Evolutionary conservation across 2,888 invertebrate species (phyloP), one percentile per base, ranked within the genome.

Genomic region (Rhimphoctona megacephalus): DNA sequence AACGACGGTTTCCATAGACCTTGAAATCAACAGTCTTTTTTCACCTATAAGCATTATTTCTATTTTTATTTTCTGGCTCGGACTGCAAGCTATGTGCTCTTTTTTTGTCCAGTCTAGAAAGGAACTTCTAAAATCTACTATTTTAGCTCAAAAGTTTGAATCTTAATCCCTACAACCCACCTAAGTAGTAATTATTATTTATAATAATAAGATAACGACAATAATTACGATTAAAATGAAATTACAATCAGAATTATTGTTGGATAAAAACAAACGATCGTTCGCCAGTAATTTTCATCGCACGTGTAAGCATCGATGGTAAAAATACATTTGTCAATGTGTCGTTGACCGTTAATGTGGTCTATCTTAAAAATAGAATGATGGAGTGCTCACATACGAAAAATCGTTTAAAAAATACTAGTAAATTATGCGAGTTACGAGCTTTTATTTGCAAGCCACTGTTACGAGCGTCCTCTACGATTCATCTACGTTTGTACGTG

Each of bases 281-380:
- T 46, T 70, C 43, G 25, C 5, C 5, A 73, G 49, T 22, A 6
- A 72, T 61, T 33, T 64, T 52, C 22, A 49, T 14, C 54, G 39
- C 52, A 11, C 54, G 49, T 25, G 77, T 43, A 39, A 52, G 52
- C 43, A 33, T 39, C 22, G 46, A 64, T 70, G 61, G 49, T 46
- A 7, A 70, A 36, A 33, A 36, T 67, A 69, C 70, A 54, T 77
- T 79, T 70, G 49, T 70, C 82, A 70, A 69, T 49, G 77, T 70
- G 39, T 39, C 46, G 17, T 22, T 49, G 49, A 70, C 33, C 25
- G 49, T 70, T 25, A 17, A 19, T 57, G 25, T 9, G 57, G 14
- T 25, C 25, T 4, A 57, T 17, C 30, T 57, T 25, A 57, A 30
- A 57, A 22, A 57, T 57, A 57, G 25, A 57, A 11, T 25, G 57